phyloP scores from a whole-genome alignment of 1,140 invertebrate genomes.

The Belonocnema kinseyi region DNA sequence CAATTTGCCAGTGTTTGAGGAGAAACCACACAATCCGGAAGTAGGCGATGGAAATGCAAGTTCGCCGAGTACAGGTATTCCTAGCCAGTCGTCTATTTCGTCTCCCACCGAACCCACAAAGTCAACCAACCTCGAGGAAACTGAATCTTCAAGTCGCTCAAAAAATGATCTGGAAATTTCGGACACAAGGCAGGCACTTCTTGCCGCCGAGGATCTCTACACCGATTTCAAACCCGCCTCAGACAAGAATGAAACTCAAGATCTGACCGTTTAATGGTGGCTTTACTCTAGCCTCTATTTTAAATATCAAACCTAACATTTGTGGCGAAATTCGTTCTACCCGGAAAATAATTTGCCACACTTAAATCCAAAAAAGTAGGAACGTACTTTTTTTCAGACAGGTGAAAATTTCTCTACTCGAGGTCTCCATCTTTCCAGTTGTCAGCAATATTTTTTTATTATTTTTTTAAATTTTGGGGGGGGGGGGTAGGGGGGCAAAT shows the following conservation, averaged over 20 bases:
- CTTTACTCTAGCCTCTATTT: slow-evolving; percentile 56
- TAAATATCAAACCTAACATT: slow-evolving; percentile 55
- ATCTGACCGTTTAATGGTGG: slow-evolving; percentile 66
- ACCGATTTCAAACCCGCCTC: slow-evolving; percentile 55
- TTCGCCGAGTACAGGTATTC: slow-evolving; percentile 58
- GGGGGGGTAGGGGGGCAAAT: too few species aligned
- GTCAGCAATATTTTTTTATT: not conserved
- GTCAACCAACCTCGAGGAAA: slow-evolving; percentile 67
- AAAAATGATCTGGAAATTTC: slow-evolving; percentile 56
- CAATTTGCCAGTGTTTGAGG: slow-evolving; percentile 79
- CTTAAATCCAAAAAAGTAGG: not conserved
- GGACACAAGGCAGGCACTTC: slow-evolving; percentile 61
- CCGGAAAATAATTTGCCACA: slow-evolving; percentile 12
- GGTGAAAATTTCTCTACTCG: slow-evolving; percentile 5
- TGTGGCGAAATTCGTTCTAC: slow-evolving; percentile 53
- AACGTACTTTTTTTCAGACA: not conserved
- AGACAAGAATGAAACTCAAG: slow-evolving; percentile 56
- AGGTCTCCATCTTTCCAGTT: not conserved
- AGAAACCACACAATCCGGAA: slow-evolving; percentile 74
- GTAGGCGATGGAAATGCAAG: slow-evolving; percentile 58
- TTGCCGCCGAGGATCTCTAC: slow-evolving; percentile 54
- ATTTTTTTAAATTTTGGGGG: too few species aligned
- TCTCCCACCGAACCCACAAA: slow-evolving; percentile 71
- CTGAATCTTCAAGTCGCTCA: slow-evolving; percentile 60
- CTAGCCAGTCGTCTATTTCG: slow-evolving; percentile 67